These are phyloP conservation scores for Calcarius lapponicus DNA, from an alignment of 2,797 vertebrate genomes.

Conservation along the genomic window DNA sequence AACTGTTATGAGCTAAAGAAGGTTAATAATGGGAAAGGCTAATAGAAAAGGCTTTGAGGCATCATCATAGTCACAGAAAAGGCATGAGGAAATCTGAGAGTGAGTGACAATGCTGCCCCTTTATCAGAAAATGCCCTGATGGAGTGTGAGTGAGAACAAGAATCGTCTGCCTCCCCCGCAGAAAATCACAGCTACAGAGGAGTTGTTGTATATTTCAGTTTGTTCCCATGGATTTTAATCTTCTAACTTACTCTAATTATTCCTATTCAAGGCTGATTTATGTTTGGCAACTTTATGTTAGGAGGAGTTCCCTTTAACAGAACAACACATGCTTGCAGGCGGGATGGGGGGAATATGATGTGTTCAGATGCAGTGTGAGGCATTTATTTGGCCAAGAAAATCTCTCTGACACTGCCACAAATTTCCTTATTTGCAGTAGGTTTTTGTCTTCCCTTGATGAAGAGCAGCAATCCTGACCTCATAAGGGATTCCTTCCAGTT, in stretches of 20 bases:
- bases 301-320: not conserved
- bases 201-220: not conserved
- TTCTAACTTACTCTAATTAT: slow-evolving; percentile 9
- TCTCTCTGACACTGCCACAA: not conserved
- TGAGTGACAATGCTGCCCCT: slow-evolving; percentile 24
- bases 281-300: not conserved
- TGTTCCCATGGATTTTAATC: slow-evolving; percentile 37
- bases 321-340: not conserved
- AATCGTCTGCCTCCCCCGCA: not conserved
- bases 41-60: slow-evolving; percentile 62
- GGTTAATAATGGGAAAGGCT: slow-evolving; percentile 43
- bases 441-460: not conserved
- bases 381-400: not conserved
- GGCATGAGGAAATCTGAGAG: slow-evolving; percentile 36
- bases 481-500: not conserved
- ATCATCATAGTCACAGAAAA: slow-evolving; percentile 16
- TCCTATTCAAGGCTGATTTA: not conserved
- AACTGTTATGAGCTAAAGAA: slow-evolving; percentile 8
- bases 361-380: not conserved
- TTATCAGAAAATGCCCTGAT: not conserved
- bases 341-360: not conserved
- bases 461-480: not conserved
- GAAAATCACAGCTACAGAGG: slow-evolving; percentile 18
- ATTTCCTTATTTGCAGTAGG: not conserved
- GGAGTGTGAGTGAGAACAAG: not conserved